Evolutionary conservation across 2,888 invertebrate species (phyloP).

Genomic region (Atethmia centrago): DNA sequence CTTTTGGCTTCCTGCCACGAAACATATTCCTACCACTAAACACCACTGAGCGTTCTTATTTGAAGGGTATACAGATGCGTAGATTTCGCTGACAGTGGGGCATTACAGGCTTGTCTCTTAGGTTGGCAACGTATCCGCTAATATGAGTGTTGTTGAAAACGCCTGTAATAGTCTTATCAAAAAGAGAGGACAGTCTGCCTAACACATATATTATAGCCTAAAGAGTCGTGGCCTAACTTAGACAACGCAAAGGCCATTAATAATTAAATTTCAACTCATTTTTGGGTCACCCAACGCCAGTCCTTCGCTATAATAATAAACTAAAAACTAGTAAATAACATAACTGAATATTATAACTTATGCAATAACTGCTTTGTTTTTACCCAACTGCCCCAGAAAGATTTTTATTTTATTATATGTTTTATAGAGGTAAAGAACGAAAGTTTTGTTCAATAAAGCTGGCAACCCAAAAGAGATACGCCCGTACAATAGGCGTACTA

Average conservation of each 20-base stretch:
- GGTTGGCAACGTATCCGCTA: conserved; percentile 2
- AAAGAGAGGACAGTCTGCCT: neutral
- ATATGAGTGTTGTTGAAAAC: neutral
- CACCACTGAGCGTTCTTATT: neutral
- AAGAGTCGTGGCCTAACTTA: neutral
- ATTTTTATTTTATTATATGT: neutral
- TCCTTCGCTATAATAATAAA: neutral
- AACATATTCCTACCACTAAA: neutral
- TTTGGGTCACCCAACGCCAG: conserved; percentile 1
- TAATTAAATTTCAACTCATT: too few species aligned
- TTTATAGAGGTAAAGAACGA: conserved; percentile 5
- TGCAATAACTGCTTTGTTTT: neutral
- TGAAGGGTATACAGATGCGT: neutral
- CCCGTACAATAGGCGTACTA: neutral
- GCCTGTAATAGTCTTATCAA: neutral
- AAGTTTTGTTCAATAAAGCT: neutral
- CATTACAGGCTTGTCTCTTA: neutral
- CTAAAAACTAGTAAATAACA: neutral
- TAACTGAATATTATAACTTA: neutral
- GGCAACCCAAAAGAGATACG: conserved; percentile 7
- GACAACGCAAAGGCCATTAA: too few species aligned
- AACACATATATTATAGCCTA: neutral
- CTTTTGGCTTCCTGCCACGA: neutral
- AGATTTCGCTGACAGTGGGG: conserved; percentile 24
- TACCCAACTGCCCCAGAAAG: accelerated